phyloP scores from a whole-genome alignment of 2,888 invertebrate genomes.

The Diogma glabrata region DNA sequence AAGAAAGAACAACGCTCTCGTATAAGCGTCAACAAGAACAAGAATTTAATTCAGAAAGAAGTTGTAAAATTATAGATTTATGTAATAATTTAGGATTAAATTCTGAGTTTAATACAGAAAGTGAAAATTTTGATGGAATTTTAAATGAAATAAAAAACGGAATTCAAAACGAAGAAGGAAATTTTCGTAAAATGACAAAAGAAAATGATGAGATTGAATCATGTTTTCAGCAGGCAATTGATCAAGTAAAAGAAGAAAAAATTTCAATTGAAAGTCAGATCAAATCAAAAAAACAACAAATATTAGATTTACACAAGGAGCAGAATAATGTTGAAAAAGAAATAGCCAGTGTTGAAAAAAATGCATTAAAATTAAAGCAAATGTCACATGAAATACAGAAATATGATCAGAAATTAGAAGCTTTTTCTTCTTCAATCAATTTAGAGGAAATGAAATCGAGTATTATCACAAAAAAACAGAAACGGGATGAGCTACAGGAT shows the following conservation, averaged over 20 bases:
- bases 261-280: conserved; percentile 56
- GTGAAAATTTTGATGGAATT: background rate
- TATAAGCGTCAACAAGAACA: conserved; percentile 29
- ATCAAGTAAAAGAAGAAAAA: conserved; percentile 41
- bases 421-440: conserved; percentile 40
- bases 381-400: conserved; percentile 37
- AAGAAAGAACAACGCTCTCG: conserved; percentile 24
- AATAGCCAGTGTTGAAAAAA: conserved; percentile 48
- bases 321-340: conserved; percentile 43
- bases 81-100: conserved; percentile 25
- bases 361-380: conserved; percentile 38
- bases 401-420: conserved; percentile 33
- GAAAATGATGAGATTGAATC: conserved; percentile 30
- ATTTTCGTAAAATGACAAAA: conserved; percentile 24
- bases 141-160: conserved; percentile 24
- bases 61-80: conserved; percentile 24
- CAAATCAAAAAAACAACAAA: conserved; percentile 44
- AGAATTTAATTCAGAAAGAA: conserved; percentile 27
- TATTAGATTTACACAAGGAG: conserved; percentile 41
- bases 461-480: conserved; percentile 46
- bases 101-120: background rate
- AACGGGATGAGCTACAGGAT: conserved; percentile 46
- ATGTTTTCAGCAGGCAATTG: conserved; percentile 43
- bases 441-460: conserved; percentile 44
- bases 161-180: conserved; percentile 25